Conservation (phyloP, 2,888 invertebrate species). For the Dusona sp. region DNA sequence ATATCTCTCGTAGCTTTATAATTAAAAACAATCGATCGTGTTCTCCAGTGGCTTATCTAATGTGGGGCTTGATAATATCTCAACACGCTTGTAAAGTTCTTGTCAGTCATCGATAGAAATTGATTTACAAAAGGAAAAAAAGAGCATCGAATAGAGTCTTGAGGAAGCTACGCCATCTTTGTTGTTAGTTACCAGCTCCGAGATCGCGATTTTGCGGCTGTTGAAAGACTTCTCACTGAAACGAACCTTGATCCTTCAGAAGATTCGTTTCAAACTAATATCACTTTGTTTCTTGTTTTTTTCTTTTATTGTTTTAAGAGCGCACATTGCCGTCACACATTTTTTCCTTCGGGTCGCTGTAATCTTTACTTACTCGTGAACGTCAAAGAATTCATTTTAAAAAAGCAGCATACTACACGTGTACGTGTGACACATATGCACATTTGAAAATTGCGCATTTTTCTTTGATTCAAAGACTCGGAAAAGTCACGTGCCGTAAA, state of each 20-base stretch:
- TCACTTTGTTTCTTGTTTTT: background rate
- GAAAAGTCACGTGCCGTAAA: background rate
- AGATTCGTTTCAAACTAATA: conserved; percentile 23
- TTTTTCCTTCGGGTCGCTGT: background rate
- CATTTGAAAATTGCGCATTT: conserved; percentile 10
- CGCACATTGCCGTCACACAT: conserved; percentile 1
- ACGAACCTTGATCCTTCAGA: conserved; percentile 43
- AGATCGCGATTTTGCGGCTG: conserved; percentile 13
- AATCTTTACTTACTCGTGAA: conserved; percentile 4
- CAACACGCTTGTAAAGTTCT: background rate
- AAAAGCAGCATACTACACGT: conserved; percentile 26
- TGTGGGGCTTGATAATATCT: background rate
- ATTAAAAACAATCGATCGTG: background rate
- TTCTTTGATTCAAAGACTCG: conserved; percentile 3
- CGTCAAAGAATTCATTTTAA: conserved; percentile 2
- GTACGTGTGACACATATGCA: background rate
- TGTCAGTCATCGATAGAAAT: background rate
- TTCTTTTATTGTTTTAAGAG: conserved; percentile 19
- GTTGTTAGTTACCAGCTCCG: conserved; percentile 9
- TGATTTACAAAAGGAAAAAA: background rate
- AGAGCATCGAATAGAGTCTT: background rate
- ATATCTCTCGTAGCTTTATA: background rate
- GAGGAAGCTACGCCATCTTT: conserved; percentile 13
- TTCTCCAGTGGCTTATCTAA: background rate
- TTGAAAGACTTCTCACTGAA: conserved; percentile 21